These are phyloP conservation scores for Rhynchotus rufescens DNA, from an alignment of 2,797 vertebrate genomes.

Conservation along the genomic window DNA sequence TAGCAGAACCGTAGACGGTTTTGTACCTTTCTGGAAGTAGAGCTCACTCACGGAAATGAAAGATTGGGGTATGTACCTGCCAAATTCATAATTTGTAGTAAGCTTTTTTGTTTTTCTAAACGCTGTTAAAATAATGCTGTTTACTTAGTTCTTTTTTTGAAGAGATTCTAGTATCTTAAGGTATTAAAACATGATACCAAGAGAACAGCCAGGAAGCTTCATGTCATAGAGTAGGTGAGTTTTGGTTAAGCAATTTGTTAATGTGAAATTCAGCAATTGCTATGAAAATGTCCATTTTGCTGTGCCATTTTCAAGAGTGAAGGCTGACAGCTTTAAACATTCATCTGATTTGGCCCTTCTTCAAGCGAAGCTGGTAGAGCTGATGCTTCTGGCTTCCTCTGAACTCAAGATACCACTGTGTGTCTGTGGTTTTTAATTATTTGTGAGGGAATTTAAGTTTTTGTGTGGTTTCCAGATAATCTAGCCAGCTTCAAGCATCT, in stretches of 20 bases:
- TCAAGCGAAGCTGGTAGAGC: background rate
- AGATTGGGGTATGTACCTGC: background rate
- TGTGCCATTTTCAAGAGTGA: background rate
- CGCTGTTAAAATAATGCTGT: background rate
- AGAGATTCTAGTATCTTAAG: fast-evolving
- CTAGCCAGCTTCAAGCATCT: background rate
- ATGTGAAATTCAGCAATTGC: background rate
- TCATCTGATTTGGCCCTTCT: background rate
- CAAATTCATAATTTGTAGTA: background rate
- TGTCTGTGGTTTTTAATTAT: background rate
- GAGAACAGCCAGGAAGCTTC: background rate
- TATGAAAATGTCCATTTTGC: background rate
- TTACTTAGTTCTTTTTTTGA: background rate
- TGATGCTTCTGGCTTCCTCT: background rate
- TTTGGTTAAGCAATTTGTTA: background rate
- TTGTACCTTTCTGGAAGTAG: background rate
- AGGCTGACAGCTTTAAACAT: background rate
- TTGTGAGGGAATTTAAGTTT: background rate
- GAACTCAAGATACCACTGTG: background rate
- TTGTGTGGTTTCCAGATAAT: background rate
- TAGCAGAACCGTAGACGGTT: background rate
- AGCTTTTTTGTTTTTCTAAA: background rate
- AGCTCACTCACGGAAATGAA: background rate
- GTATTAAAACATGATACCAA: background rate
- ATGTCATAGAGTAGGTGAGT: fast-evolving